phyloP scores from a whole-genome alignment of 2,797 vertebrate species.

The Erithacus rubecula region DNA sequence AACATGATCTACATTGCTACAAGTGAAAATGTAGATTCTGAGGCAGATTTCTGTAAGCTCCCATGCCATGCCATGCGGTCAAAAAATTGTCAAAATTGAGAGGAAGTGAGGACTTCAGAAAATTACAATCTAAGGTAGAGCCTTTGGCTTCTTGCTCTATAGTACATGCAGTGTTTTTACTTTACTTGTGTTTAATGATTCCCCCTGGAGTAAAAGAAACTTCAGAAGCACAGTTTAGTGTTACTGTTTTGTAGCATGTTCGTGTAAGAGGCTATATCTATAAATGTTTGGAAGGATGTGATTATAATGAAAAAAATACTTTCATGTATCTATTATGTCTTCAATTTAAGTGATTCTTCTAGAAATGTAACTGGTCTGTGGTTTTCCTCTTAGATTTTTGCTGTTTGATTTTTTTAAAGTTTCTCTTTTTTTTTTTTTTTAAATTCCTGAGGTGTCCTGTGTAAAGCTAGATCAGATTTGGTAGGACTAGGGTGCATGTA shows the following conservation, averaged over 20 bases:
- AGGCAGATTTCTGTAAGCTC: background rate
- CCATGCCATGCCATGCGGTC: background rate
- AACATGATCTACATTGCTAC: accelerated
- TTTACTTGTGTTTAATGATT: background rate
- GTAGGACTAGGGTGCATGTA: background rate
- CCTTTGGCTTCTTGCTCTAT: background rate
- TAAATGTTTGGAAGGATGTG: background rate
- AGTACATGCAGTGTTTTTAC: background rate
- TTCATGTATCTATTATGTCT: background rate
- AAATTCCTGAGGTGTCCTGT: background rate
- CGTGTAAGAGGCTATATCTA: background rate
- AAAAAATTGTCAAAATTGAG: background rate
- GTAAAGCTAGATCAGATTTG: background rate
- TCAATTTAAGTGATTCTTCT: background rate
- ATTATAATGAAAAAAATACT: background rate
- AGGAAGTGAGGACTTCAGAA: background rate
- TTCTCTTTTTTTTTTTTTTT: background rate
- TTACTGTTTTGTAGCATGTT: background rate
- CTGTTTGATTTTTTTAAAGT: background rate
- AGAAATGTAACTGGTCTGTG: background rate
- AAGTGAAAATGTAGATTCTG: background rate
- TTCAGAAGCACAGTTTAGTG: background rate
- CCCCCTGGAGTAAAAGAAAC: background rate
- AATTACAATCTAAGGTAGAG: background rate
- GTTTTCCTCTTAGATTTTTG: background rate